Evolutionary conservation across 2,888 invertebrate species (phyloP).

Genomic region (Diplolepis rosae): DNA sequence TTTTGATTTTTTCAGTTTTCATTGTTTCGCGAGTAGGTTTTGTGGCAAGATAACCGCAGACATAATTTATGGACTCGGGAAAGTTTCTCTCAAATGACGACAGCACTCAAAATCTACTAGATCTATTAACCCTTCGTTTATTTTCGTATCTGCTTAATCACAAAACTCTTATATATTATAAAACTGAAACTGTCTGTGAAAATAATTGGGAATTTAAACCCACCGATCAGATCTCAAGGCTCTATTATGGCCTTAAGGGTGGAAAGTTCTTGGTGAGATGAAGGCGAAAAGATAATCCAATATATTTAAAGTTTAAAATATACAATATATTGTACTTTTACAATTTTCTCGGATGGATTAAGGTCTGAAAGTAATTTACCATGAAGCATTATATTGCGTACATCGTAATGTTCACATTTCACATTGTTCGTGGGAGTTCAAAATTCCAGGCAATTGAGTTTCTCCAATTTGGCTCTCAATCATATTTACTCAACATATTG

Average conservation of each 20-base stretch:
- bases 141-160: not conserved
- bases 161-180: not conserved
- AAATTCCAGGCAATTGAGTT: constrained; percentile 30
- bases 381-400: constrained; percentile 12
- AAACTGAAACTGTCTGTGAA: not conserved
- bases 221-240: not conserved
- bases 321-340: not conserved
- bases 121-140: not conserved
- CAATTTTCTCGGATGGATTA: not conserved
- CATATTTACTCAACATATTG: constrained; percentile 11
- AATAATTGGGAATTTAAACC: not conserved
- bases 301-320: constrained; percentile 2
- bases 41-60: constrained; percentile 24
- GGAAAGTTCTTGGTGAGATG: constrained; percentile 18
- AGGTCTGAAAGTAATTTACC: constrained; percentile 17
- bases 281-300: constrained; percentile 2
- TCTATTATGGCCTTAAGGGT: constrained; percentile 12
- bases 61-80: constrained; percentile 10
- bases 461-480: constrained; percentile 27
- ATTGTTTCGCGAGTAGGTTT: constrained; percentile 25
- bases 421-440: constrained; percentile 12
- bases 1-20: constrained; percentile 14
- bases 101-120: constrained; percentile 18
- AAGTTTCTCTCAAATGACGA: constrained; percentile 27
- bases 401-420: constrained; percentile 14